phyloP scores from a whole-genome alignment of 23 tunicate genomes.

The Trididemnum miniatum region DNA sequence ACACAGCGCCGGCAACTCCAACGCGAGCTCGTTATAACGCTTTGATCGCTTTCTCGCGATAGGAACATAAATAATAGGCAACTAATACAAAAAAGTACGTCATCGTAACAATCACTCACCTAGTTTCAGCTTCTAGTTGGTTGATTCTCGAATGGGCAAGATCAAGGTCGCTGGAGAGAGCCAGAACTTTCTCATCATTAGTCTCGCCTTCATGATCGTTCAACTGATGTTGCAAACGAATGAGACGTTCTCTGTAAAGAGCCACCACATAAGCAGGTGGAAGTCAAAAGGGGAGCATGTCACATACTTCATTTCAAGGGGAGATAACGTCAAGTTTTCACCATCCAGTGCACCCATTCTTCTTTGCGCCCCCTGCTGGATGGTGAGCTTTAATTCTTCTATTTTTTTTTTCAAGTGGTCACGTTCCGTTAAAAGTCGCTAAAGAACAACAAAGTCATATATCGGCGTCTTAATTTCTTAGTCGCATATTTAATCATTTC shows the following conservation, averaged over 20 bases:
- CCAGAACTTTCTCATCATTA: constrained; percentile 50
- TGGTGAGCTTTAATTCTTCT: constrained; percentile 79
- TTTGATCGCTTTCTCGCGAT: no score
- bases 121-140: constrained; percentile 84
- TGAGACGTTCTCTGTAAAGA: constrained; percentile 71
- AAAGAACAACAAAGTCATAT: constrained; percentile 5
- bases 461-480: no score
- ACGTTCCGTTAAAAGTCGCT: constrained; percentile 74
- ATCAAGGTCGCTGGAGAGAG: constrained; percentile 64
- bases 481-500: no score
- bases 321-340: constrained; percentile 36
- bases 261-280: no score
- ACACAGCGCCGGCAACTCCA: no score
- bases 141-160: constrained; percentile 77
- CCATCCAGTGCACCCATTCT: constrained; percentile 40
- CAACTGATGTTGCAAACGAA: constrained; percentile 88
- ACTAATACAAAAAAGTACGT: no score
- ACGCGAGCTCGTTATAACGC: no score
- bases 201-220: constrained; percentile 65
- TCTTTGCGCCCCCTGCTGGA: constrained; percentile 48
- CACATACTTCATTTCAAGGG: constrained; percentile 73
- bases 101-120: no score
- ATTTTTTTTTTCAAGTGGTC: constrained; percentile 75
- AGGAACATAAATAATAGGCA: no score
- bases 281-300: no score